Evolutionary conservation across 2,888 invertebrate genomes (phyloP).

Genomic region (Loripinus fragilis): DNA sequence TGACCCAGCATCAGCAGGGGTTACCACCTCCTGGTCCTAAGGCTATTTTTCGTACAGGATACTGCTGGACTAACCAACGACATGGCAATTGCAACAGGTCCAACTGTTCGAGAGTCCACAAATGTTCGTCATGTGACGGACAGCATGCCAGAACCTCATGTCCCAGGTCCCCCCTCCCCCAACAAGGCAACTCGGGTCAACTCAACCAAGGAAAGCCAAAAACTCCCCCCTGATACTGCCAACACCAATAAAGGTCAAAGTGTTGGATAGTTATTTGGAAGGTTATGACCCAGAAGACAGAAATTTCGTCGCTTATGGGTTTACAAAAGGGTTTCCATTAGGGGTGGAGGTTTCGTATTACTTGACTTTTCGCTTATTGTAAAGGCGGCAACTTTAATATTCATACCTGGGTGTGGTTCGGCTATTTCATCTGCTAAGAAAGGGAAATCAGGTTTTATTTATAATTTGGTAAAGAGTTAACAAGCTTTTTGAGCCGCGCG

Average conservation of each 20-base stretch:
- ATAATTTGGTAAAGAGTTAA: no score
- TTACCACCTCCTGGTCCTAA: neutral
- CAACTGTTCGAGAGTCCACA: slow-evolving; percentile 1
- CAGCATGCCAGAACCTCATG: neutral
- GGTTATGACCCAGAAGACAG: slow-evolving; percentile 1
- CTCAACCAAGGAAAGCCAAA: neutral
- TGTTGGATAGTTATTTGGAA: neutral
- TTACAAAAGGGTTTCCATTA: slow-evolving; percentile 17
- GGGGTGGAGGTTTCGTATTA: neutral
- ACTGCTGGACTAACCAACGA: slow-evolving; percentile 6
- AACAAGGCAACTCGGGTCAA: neutral
- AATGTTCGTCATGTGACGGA: neutral
- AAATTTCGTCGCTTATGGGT: neutral
- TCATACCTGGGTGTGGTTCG: no score
- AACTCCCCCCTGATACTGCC: neutral
- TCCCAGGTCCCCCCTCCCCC: neutral
- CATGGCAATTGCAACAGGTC: neutral
- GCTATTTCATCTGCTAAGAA: no score
- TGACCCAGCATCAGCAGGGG: slow-evolving; percentile 1
- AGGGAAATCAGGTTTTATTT: no score
- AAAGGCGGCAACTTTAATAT: no score
- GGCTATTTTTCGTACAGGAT: slow-evolving; percentile 13
- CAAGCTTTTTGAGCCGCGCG: no score
- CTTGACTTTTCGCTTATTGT: no score
- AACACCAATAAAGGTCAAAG: neutral